Evolutionary conservation across 2,113 vertebrate genomes (phyloP).

Genomic region (Sitta europaea): DNA sequence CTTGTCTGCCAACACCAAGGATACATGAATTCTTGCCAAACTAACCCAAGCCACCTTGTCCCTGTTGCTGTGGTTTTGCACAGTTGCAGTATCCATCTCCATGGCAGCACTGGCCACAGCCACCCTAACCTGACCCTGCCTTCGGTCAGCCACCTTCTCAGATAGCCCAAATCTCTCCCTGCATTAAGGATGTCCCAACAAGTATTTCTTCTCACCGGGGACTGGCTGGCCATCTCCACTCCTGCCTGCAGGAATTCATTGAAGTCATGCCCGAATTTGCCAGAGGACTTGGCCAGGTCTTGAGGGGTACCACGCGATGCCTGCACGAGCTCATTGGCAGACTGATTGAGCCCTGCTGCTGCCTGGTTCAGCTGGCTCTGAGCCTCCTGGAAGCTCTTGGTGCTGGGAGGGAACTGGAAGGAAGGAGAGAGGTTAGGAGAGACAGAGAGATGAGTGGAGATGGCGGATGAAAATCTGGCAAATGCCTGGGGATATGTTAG

Average conservation of each 20-base stretch:
- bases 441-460: neutral
- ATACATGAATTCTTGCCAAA: neutral
- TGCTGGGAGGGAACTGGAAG: conserved; percentile 87
- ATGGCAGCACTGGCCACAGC: rapidly evolving
- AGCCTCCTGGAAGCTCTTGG: conserved; percentile 92
- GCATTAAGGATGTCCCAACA: rapidly evolving
- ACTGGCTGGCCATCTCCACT: conserved; percentile 95
- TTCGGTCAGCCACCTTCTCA: neutral
- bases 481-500: neutral
- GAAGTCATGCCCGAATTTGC: conserved; percentile 95
- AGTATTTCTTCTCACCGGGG: conserved; percentile 76
- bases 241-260: conserved; percentile 92
- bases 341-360: conserved; percentile 90
- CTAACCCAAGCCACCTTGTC: neutral
- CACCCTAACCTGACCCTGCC: neutral
- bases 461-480: neutral
- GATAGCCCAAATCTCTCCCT: neutral
- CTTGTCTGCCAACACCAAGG: rapidly evolving
- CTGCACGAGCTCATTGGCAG: conserved; percentile 94
- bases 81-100: neutral
- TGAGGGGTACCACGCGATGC: conserved; percentile 90
- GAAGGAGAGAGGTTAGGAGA: neutral
- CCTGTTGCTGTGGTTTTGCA: neutral
- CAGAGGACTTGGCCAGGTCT: conserved; percentile 87
- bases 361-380: conserved; percentile 89